phyloP scores from a whole-genome alignment of 2,113 vertebrate species.

The Macquaria ambigua region DNA sequence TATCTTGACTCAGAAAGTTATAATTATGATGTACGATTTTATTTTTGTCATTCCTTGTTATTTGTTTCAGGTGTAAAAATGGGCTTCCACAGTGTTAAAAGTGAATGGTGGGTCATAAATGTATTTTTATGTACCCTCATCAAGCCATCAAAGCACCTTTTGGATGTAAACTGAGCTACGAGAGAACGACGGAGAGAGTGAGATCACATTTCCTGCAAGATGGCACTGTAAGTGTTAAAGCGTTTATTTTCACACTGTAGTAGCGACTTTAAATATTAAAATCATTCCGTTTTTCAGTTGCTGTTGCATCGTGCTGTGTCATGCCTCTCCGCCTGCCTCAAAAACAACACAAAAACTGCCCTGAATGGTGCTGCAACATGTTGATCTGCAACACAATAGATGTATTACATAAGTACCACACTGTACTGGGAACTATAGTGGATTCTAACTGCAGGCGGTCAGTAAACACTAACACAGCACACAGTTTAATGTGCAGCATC shows the following conservation, averaged over 20 bases:
- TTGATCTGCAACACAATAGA: slow-evolving; percentile 6
- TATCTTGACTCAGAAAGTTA: too few species aligned
- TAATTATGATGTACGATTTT: too few species aligned
- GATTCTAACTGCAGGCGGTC: too few species aligned
- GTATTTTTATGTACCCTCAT: neutral
- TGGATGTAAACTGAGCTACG: neutral
- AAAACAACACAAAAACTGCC: neutral
- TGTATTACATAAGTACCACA: neutral
- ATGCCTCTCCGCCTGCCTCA: neutral
- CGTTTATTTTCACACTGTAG: slow-evolving; percentile 13
- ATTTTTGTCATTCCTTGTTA: too few species aligned
- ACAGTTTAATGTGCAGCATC: slow-evolving; percentile 2
- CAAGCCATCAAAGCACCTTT: slow-evolving; percentile 5
- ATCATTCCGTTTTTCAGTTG: slow-evolving; percentile 6
- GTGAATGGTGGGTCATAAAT: neutral
- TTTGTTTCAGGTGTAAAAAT: neutral
- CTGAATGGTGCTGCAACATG: neutral
- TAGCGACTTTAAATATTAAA: neutral
- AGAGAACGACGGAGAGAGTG: neutral
- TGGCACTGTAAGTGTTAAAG: slow-evolving; percentile 19
- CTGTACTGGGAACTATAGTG: neutral
- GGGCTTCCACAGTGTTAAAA: neutral
- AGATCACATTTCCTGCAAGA: slow-evolving; percentile 15
- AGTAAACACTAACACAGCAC: too few species aligned
- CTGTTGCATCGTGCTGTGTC: slow-evolving; percentile 5